Evolutionary conservation across 2,888 invertebrate genomes (phyloP), one percentile per base, ranked within the genome.

Genomic region (Eristalinus aeneus): DNA sequence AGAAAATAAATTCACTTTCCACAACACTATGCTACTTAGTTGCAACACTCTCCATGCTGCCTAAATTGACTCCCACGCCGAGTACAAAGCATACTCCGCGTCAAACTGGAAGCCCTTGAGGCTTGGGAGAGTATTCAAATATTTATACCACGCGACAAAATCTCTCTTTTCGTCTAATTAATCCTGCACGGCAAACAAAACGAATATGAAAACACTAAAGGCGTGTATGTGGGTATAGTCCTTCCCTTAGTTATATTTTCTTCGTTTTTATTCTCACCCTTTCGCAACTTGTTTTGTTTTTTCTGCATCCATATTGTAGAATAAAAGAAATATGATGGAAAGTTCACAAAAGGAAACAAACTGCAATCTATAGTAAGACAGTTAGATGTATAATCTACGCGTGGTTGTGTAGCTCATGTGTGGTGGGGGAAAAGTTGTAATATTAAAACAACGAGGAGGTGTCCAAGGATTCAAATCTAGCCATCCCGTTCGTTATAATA

Each of bases 111-210:
- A 46, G 36, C 67, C 73, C 68, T 78, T 5, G 46, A 16, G 46
- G 16, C 16, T 46, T 20, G 12, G 78, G 54, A 69, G 32, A 61
- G 53, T 46, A 81, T 85, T 85, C 73, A 85, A 76, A 81, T 85
- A 85, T 85, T 80, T 80, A 80, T 85, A 85, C 46, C 76, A 54
- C 85, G 73, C 68, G 69, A 77, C 73, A 73, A 85, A 76, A 85
- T 73, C 74, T 77, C 68, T 65, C 54, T 63, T 85, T 85, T 69
- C 73, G 73, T 81, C 81, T 85, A 85, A 85, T 81, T 85, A 85
- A 85, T 85, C 81, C 54, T 39, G 16, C 46, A 78, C 22, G 56
- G 34, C 58, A 58, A 72, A 63, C 56, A 73, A 74, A 54, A 71
- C 34, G 60, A 54, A 20, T 36, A 60, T 46, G 36, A 60, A 22